A percentile compares a stretch with the other conserved stretches of the same genome.
phyloP scores from a whole-genome alignment of 2,888 invertebrate genomes.

The Entomobrya proxima region DNA sequence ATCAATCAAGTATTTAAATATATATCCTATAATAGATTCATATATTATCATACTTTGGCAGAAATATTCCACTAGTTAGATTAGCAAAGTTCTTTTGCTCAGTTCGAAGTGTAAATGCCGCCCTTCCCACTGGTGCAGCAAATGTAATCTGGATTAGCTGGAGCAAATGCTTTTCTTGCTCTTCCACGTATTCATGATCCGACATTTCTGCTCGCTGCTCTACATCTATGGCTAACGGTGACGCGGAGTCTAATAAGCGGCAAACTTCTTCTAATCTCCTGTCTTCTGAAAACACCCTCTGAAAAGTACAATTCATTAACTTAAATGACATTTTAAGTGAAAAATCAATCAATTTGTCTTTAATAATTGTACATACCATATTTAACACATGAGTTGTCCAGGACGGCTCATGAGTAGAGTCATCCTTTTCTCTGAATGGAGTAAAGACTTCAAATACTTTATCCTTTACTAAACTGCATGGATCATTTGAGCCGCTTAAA shows the following conservation, averaged over 20 bases:
- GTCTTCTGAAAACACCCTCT: conserved; percentile 73
- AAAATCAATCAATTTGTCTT: background rate
- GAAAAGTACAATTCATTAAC: background rate
- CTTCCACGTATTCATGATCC: conserved; percentile 75
- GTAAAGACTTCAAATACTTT: conserved; percentile 66
- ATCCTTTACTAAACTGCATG: conserved; percentile 59
- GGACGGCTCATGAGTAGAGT: conserved; percentile 67
- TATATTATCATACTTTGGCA: conserved; percentile 74
- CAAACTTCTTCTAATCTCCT: conserved; percentile 75
- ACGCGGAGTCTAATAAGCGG: conserved; percentile 73
- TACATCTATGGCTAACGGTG: conserved; percentile 71
- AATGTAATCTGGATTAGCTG: conserved; percentile 74
- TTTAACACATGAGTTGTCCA: conserved; percentile 72
- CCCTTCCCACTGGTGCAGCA: conserved; percentile 74
- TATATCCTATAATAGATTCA: background rate
- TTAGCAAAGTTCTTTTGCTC: conserved; percentile 74
- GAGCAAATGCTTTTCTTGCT: conserved; percentile 74
- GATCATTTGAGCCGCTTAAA: conserved; percentile 68
- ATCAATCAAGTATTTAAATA: background rate
- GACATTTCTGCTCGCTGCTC: conserved; percentile 75
- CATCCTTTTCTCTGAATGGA: conserved; percentile 64
- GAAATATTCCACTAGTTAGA: conserved; percentile 71
- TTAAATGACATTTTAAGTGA: background rate
- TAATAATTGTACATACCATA: conserved; percentile 69
- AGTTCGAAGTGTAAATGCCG: conserved; percentile 74